Evolutionary conservation across 2,797 vertebrate genomes (phyloP).

Genomic region (Silurus lanzhouensis): DNA sequence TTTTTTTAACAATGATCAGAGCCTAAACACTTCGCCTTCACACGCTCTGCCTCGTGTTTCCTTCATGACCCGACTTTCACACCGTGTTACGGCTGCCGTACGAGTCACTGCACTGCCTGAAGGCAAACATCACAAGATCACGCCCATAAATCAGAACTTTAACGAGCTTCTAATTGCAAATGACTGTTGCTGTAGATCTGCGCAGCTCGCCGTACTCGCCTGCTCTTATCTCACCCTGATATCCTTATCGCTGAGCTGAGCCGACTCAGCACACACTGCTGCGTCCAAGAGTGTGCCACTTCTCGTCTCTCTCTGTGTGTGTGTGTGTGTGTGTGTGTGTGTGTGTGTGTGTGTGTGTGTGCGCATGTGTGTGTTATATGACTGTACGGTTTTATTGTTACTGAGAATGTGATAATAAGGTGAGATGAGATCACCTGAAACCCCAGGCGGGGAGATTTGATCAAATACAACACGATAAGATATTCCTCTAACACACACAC

Average conservation of each 20-base stretch:
- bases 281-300: background rate
- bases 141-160: constrained; percentile 72
- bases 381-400: constrained; percentile 17
- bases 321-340: too few relatives aligned
- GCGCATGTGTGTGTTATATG: background rate
- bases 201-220: constrained; percentile 60
- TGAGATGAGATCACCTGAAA: constrained; percentile 10
- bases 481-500: background rate
- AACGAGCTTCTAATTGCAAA: constrained; percentile 75
- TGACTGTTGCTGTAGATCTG: constrained; percentile 74
- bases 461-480: too few relatives aligned
- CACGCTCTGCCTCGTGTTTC: constrained; percentile 12
- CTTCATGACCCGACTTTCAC: constrained; percentile 29
- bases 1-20: background rate
- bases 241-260: constrained; percentile 59
- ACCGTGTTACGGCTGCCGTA: constrained; percentile 33
- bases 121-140: constrained; percentile 73
- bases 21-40: background rate
- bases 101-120: constrained; percentile 38
- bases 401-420: constrained; percentile 26
- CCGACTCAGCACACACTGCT: background rate
- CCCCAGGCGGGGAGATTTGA: background rate
- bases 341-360: background rate
- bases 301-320: too few relatives aligned
- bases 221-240: constrained; percentile 69